phyloP scores from a whole-genome alignment of 2,888 invertebrate genomes.

The Eumacrocentrus americanus region DNA sequence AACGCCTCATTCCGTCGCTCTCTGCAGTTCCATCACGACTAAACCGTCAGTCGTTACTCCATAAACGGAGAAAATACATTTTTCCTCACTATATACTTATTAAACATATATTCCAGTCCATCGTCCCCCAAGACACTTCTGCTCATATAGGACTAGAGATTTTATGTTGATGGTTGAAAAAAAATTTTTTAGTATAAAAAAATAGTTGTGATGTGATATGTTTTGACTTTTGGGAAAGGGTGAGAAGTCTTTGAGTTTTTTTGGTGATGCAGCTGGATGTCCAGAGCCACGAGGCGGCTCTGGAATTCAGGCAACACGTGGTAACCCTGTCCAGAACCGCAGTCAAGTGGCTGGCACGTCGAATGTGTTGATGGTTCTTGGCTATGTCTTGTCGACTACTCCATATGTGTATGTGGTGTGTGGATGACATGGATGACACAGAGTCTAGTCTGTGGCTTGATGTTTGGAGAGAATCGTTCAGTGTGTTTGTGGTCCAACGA shows the following conservation, averaged over 20 bases:
- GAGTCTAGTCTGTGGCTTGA: neutral
- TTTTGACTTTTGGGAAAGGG: too few relatives aligned
- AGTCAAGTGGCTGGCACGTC: neutral
- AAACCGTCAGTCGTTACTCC: slow-evolving; percentile 34
- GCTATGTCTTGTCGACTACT: neutral
- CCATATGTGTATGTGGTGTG: neutral
- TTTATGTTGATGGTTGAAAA: too few relatives aligned
- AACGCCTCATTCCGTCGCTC: slow-evolving; percentile 15
- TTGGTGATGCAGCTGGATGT: too few relatives aligned
- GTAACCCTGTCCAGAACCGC: neutral
- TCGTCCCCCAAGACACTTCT: too few relatives aligned
- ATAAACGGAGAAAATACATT: slow-evolving; percentile 40
- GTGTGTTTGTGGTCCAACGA: slow-evolving; percentile 1
- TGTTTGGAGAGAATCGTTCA: too few relatives aligned
- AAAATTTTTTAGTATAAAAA: too few relatives aligned
- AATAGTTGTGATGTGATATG: too few relatives aligned
- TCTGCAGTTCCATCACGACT: slow-evolving; percentile 16
- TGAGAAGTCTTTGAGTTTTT: too few relatives aligned
- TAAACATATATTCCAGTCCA: too few relatives aligned
- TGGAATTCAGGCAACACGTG: slow-evolving; percentile 2
- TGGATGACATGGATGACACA: neutral
- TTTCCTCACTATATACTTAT: slow-evolving; percentile 4
- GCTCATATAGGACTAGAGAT: too few relatives aligned
- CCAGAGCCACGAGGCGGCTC: neutral
- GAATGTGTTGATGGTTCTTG: neutral